phyloP scores from a whole-genome alignment of 2,113 vertebrate genomes.

The Dermatemys mawii region DNA sequence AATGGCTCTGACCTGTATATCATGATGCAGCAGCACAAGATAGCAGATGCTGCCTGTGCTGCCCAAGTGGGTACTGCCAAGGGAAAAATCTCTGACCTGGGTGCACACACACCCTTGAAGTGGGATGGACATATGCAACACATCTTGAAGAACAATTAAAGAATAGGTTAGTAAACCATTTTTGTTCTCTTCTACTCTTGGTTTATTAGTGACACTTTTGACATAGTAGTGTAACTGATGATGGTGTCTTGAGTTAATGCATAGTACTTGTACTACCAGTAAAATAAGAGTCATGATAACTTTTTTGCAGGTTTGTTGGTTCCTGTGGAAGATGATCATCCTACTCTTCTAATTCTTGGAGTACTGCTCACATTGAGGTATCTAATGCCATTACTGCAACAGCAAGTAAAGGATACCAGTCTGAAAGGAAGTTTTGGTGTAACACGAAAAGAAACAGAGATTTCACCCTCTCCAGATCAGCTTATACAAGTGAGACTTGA shows the following conservation, averaged over 20 bases:
- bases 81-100: not conserved
- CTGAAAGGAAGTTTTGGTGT: constrained; percentile 98
- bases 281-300: not conserved
- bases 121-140: not conserved
- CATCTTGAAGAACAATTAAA: not conserved
- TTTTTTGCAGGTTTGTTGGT: constrained; percentile 84
- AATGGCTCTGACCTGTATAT: too few species aligned
- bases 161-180: not conserved
- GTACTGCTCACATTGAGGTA: constrained; percentile 93
- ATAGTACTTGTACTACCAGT: not conserved
- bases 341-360: constrained; percentile 90
- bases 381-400: constrained; percentile 94
- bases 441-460: constrained; percentile 92
- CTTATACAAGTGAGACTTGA: constrained; percentile 86
- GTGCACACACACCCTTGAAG: not conserved
- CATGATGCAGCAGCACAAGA: too few species aligned
- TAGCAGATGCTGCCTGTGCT: too few species aligned
- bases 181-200: not conserved
- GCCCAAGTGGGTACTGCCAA: too few species aligned
- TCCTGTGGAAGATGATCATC: constrained; percentile 89
- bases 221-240: not conserved
- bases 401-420: constrained; percentile 93
- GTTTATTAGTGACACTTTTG: not conserved
- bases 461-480: constrained; percentile 91
- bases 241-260: not conserved